Conservation (phyloP, 2,113 vertebrate species). For the Daboia siamensis region DNA sequence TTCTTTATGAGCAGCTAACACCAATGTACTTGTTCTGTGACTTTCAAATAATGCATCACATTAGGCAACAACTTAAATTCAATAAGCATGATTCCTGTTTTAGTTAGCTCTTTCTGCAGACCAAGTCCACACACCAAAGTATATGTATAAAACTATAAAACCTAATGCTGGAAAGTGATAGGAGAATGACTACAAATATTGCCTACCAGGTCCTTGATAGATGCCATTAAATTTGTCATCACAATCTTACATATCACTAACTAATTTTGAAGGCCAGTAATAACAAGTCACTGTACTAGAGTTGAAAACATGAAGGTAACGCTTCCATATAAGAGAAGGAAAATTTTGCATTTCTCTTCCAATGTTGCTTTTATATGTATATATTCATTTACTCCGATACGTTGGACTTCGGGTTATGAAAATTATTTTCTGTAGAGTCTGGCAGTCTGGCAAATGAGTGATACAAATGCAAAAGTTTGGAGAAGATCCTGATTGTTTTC, state of each 20-base stretch:
- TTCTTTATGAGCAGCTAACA: constrained; percentile 11
- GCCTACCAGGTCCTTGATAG: constrained; percentile 62
- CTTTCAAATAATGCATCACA: constrained; percentile 20
- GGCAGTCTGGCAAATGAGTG: constrained; percentile 42
- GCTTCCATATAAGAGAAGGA: constrained; percentile 24
- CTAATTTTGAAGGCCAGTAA: constrained; percentile 49
- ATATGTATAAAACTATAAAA: constrained; percentile 58
- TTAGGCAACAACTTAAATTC: constrained; percentile 40
- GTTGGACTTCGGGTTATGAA: constrained; percentile 52
- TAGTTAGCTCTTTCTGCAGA: constrained; percentile 51
- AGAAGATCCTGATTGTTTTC: constrained; percentile 35
- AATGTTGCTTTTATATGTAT: background rate
- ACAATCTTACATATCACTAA: constrained; percentile 49
- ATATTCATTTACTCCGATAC: constrained; percentile 53
- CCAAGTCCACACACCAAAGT: constrained; percentile 40
- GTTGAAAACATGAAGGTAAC: constrained; percentile 50
- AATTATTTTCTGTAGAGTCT: constrained; percentile 5
- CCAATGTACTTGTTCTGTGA: constrained; percentile 36
- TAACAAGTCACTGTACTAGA: constrained; percentile 37
- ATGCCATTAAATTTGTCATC: constrained; percentile 59
- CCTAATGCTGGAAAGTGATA: constrained; percentile 62
- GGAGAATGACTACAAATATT: constrained; percentile 59
- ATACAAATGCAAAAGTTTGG: constrained; percentile 35
- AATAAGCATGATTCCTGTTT: constrained; percentile 49
- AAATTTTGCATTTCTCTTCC: constrained; percentile 1